phyloP scores from a whole-genome alignment of 1,140 invertebrate genomes.

The Wasmannia auropunctata region DNA sequence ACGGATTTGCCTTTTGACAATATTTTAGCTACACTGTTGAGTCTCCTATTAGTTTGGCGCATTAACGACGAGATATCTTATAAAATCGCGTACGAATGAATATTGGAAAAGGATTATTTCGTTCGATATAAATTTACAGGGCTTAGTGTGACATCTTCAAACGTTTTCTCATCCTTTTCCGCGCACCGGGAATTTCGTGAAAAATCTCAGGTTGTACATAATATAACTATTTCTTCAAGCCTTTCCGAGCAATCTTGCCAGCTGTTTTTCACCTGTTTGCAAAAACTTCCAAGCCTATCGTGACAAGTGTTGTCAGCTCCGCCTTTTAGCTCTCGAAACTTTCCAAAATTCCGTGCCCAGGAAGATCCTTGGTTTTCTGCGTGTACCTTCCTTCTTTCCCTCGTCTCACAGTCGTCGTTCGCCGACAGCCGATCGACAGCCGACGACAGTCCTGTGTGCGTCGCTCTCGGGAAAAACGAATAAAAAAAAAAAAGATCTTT shows the following conservation, averaged over 20 bases:
- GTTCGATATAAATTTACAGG: neutral
- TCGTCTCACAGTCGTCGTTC: constrained; percentile 52
- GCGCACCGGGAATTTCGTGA: neutral
- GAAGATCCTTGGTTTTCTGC: constrained; percentile 61
- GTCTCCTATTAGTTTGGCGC: neutral
- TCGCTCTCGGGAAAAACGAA: neutral
- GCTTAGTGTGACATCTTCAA: neutral
- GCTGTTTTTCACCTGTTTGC: constrained; percentile 53
- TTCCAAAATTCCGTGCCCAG: constrained; percentile 53
- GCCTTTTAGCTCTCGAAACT: constrained; percentile 50
- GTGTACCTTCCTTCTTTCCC: constrained; percentile 59
- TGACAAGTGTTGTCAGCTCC: constrained; percentile 27
- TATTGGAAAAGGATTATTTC: constrained; percentile 16
- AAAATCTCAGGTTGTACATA: constrained; percentile 55
- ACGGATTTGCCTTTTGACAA: neutral
- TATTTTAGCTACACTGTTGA: neutral
- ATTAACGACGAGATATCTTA: neutral
- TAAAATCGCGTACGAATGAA: neutral
- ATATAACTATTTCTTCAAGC: constrained; percentile 20
- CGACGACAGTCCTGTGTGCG: constrained; percentile 26
- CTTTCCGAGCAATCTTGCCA: constrained; percentile 41
- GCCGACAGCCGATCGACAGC: constrained; percentile 55
- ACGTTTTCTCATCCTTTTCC: neutral
- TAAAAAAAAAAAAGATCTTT: neutral
- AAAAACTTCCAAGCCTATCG: constrained; percentile 37